phyloP scores from a whole-genome alignment of 2,888 invertebrate genomes.

The Acleris sparsana region DNA sequence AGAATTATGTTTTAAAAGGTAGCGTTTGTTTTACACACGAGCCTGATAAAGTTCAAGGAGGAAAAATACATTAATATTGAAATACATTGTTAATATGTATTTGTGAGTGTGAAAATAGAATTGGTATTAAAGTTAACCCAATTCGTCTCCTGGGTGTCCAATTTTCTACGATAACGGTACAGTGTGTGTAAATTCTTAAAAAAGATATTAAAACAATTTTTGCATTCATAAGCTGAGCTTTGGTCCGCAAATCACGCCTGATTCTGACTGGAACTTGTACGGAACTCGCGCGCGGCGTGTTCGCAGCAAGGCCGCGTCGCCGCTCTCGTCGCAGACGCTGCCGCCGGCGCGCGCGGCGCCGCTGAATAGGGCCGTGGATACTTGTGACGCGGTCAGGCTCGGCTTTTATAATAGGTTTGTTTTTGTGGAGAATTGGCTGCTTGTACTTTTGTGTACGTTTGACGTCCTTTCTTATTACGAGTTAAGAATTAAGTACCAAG shows the following conservation, averaged over 20 bases:
- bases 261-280: slow-evolving; percentile 12
- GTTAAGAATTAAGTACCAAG: not conserved
- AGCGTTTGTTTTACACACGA: too few relatives aligned
- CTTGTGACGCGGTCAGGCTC: slow-evolving; percentile 59
- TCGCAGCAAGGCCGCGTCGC: slow-evolving; percentile 74
- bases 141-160: too few relatives aligned
- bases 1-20: too few relatives aligned
- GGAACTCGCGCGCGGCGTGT: slow-evolving; percentile 45
- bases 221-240: not conserved
- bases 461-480: not conserved
- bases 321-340: slow-evolving; percentile 71
- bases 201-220: too few relatives aligned
- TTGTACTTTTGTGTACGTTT: not conserved
- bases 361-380: slow-evolving; percentile 54
- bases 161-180: too few relatives aligned
- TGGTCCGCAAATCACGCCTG: slow-evolving; percentile 23
- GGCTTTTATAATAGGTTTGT: slow-evolving; percentile 75
- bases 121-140: too few relatives aligned
- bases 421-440: slow-evolving; percentile 39
- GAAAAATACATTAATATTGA: too few relatives aligned
- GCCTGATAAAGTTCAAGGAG: too few relatives aligned
- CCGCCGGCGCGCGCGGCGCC: slow-evolving; percentile 53
- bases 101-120: too few relatives aligned
- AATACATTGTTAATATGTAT: too few relatives aligned
- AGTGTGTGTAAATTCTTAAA: too few relatives aligned